phyloP scores from a whole-genome alignment of 1,140 invertebrate genomes.

The Papilio glaucus region DNA sequence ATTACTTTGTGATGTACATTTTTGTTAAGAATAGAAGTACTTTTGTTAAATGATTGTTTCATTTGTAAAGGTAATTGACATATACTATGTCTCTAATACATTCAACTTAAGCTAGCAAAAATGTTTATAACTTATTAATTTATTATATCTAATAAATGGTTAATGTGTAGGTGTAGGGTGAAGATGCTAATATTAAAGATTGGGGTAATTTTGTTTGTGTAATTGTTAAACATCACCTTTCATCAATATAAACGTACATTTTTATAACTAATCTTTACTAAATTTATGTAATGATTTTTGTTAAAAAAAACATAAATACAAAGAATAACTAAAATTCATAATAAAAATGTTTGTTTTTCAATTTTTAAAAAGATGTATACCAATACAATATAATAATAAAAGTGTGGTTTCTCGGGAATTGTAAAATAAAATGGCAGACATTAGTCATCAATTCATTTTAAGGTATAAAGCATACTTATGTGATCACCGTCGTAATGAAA shows the following conservation, averaged over 20 bases:
- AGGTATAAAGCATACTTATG: too few relatives aligned
- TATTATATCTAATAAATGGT: neutral
- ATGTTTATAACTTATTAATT: conserved; percentile 6
- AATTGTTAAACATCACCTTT: neutral
- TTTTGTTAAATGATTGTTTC: neutral
- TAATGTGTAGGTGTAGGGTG: neutral
- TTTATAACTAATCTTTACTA: conserved; percentile 5
- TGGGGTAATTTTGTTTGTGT: neutral
- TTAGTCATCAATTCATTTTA: too few relatives aligned
- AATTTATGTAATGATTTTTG: conserved; percentile 29
- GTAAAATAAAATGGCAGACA: too few relatives aligned
- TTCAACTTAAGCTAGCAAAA: neutral
- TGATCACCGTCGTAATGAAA: too few relatives aligned
- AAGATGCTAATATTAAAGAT: too few relatives aligned
- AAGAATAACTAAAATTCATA: neutral
- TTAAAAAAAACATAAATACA: conserved; percentile 16
- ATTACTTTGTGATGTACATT: conserved; percentile 23
- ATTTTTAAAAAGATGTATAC: too few relatives aligned
- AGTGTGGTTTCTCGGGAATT: too few relatives aligned
- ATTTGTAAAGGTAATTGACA: neutral
- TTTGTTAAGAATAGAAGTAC: conserved; percentile 17
- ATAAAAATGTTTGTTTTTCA: neutral
- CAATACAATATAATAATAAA: too few relatives aligned
- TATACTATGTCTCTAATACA: neutral
- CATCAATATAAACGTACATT: too few relatives aligned